Evolutionary conservation across 2,113 vertebrate genomes (phyloP).

Genomic region (Coptodon bakossiorum): DNA sequence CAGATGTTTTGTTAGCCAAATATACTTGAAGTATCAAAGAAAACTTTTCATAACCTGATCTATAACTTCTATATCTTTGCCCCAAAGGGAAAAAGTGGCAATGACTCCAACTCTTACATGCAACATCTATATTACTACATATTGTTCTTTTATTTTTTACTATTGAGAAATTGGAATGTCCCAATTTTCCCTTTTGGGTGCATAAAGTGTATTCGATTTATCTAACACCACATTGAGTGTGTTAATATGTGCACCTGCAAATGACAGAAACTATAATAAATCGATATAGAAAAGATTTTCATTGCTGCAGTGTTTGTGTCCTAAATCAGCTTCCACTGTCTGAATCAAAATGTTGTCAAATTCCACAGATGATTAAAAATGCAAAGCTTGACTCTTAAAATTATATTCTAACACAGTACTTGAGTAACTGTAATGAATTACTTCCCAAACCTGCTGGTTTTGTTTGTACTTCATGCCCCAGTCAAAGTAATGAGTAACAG

Average conservation of each 20-base stretch:
- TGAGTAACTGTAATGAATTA: not conserved
- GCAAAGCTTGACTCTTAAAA: not conserved
- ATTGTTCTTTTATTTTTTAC: not conserved
- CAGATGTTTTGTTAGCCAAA: not conserved
- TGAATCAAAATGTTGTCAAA: not conserved
- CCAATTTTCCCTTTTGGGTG: not conserved
- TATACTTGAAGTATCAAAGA: not conserved
- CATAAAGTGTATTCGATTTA: accelerated
- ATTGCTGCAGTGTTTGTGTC: not conserved
- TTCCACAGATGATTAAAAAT: not conserved
- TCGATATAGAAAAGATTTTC: not conserved
- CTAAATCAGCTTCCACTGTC: not conserved
- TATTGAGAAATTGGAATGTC: not conserved
- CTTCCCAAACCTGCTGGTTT: not conserved
- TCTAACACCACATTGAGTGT: not conserved
- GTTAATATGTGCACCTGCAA: not conserved
- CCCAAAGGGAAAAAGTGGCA: not conserved
- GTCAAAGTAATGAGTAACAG: not conserved
- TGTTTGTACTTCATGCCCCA: not conserved
- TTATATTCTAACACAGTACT: not conserved
- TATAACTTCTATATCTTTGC: not conserved
- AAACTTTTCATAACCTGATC: accelerated
- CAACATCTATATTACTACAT: not conserved
- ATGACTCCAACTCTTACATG: not conserved
- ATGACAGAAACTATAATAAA: not conserved